Percentiles rank a stretch among this genome's conserved stretches.
Conservation (phyloP, 2,797 vertebrate genomes). For the Ctenosaura bakeri region DNA sequence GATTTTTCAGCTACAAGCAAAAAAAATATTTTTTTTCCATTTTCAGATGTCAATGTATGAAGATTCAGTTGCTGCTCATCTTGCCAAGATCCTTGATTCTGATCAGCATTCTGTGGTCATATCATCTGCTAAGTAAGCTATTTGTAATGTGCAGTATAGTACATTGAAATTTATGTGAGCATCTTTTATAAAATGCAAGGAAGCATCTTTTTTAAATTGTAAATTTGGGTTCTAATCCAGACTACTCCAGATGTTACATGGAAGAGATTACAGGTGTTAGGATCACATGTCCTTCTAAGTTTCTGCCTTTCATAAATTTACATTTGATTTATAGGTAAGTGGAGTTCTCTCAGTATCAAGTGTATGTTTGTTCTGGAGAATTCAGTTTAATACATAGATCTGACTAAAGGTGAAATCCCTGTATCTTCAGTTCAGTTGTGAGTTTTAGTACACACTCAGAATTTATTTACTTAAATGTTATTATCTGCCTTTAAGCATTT, state of each 20-base stretch:
- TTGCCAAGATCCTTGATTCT: constrained; percentile 97
- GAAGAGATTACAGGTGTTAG: background rate
- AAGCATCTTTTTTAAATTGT: constrained; percentile 44
- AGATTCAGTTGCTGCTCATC: constrained; percentile 94
- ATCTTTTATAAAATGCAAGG: constrained; percentile 14
- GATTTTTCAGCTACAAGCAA: background rate
- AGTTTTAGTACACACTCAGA: background rate
- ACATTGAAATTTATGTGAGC: constrained; percentile 8
- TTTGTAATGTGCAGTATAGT: background rate
- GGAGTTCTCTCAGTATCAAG: background rate
- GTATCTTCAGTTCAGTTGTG: background rate
- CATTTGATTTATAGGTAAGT: too few relatives aligned
- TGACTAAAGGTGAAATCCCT: background rate
- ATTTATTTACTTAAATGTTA: background rate
- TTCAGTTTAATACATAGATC: background rate
- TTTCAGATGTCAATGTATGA: constrained; percentile 96
- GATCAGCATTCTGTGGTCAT: constrained; percentile 95
- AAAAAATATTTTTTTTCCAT: constrained; percentile 57
- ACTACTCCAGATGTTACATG: background rate
- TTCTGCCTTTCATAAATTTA: too few relatives aligned
- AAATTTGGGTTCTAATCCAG: constrained; percentile 17
- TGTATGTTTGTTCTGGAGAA: background rate
- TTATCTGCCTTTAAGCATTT: background rate
- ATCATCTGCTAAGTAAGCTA: constrained; percentile 95
- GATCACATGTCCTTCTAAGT: background rate